Percentiles rank a stretch among this genome's conserved stretches.
These are phyloP conservation scores for Bovichtus variegatus DNA, from an alignment of 2,797 vertebrate species.

Conservation along the genomic window DNA sequence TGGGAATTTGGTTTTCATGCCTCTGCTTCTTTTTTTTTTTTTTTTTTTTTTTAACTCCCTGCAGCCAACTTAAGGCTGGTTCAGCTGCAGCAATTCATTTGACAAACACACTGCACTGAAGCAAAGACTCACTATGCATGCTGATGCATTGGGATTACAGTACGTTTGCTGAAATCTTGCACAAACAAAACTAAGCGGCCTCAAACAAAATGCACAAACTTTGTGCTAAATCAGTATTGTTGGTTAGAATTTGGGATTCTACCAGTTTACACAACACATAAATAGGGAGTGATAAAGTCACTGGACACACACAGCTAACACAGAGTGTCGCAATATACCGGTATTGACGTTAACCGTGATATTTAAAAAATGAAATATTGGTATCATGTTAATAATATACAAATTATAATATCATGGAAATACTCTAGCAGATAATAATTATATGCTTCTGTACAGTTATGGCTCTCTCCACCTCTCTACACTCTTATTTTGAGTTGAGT, in stretches of 20 bases:
- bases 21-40: background rate
- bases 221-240: constrained; percentile 9
- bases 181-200: constrained; percentile 45
- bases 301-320: background rate
- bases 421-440: no score
- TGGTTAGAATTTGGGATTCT: constrained; percentile 22
- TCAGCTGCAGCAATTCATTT: constrained; percentile 29
- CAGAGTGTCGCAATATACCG: no score
- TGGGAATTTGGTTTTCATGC: constrained; percentile 22
- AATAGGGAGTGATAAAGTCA: background rate
- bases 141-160: constrained; percentile 50
- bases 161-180: constrained; percentile 44
- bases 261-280: constrained; percentile 5
- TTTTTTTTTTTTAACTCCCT: constrained; percentile 6
- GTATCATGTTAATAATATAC: no score
- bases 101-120: constrained; percentile 7
- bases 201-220: constrained; percentile 38
- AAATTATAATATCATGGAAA: no score
- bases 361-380: no score
- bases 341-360: no score
- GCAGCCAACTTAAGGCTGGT: constrained; percentile 39
- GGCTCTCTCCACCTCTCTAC: no score
- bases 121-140: constrained; percentile 40
- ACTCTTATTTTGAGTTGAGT: no score
- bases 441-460: no score